A percentile compares a stretch with the other conserved stretches of the same genome.
Evolutionary conservation across 2,113 vertebrate species (phyloP).

Genomic region (Campylomormyrus numenius): DNA sequence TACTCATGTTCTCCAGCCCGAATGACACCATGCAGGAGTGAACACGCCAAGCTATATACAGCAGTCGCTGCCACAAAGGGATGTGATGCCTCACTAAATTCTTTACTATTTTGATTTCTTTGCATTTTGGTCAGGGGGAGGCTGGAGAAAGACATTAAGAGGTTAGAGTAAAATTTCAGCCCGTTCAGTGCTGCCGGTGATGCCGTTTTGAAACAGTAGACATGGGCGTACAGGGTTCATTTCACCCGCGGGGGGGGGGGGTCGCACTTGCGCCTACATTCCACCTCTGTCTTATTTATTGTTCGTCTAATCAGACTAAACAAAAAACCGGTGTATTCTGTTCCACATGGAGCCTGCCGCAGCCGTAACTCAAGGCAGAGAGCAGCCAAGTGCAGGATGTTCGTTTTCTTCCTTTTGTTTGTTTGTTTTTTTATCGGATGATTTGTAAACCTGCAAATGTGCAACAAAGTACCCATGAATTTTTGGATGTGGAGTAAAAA

Average conservation of each 20-base stretch:
- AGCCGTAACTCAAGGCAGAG: neutral
- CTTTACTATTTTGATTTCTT: neutral
- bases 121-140: neutral
- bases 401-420: neutral
- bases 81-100: neutral
- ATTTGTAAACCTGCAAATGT: neutral
- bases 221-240: neutral
- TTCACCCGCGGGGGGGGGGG: neutral
- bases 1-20: constrained; percentile 4
- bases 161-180: neutral
- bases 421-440: neutral
- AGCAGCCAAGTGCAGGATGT: neutral
- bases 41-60: neutral
- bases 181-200: neutral
- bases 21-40: neutral
- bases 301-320: neutral
- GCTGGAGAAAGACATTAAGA: neutral
- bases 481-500: neutral
- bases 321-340: neutral
- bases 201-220: neutral
- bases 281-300: neutral
- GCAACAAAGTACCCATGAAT: neutral
- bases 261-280: neutral
- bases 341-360: neutral
- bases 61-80: no score